Conservation (phyloP, 2,113 vertebrate genomes). For the Siniperca chuatsi region DNA sequence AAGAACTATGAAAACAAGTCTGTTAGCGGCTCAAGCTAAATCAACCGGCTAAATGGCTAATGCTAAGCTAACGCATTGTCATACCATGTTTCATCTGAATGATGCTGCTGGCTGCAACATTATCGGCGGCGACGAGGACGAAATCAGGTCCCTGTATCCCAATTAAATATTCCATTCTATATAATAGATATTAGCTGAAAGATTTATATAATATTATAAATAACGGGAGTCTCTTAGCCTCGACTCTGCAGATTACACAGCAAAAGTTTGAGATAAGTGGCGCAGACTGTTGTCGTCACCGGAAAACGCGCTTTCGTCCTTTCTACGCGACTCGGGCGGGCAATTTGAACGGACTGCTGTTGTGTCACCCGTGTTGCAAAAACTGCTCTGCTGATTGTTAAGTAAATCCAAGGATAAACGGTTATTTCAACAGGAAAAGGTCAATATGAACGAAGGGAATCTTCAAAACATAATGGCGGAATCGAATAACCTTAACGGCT, state of each 20-base stretch:
- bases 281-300: slow-evolving; percentile 72
- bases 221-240: not conserved
- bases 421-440: rapidly evolving
- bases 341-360: slow-evolving; percentile 50
- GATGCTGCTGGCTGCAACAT: slow-evolving; percentile 93
- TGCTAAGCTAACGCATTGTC: slow-evolving; percentile 72
- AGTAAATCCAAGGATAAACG: rapidly evolving
- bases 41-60: slow-evolving; percentile 52
- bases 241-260: slow-evolving; percentile 83
- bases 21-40: not conserved
- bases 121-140: slow-evolving; percentile 94
- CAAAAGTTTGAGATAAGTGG: slow-evolving; percentile 76
- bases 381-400: rapidly evolving
- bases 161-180: slow-evolving; percentile 93
- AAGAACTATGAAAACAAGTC: not conserved
- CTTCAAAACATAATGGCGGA: slow-evolving; percentile 27
- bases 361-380: not conserved
- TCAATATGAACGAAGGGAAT: slow-evolving; percentile 1
- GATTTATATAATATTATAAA: not conserved
- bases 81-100: slow-evolving; percentile 97
- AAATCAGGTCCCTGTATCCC: slow-evolving; percentile 95
- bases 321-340: slow-evolving; percentile 68
- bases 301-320: not conserved
- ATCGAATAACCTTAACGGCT: not conserved
- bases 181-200: rapidly evolving